phyloP scores from a whole-genome alignment of 2,113 vertebrate genomes.

The Amblyopsis rosae region DNA sequence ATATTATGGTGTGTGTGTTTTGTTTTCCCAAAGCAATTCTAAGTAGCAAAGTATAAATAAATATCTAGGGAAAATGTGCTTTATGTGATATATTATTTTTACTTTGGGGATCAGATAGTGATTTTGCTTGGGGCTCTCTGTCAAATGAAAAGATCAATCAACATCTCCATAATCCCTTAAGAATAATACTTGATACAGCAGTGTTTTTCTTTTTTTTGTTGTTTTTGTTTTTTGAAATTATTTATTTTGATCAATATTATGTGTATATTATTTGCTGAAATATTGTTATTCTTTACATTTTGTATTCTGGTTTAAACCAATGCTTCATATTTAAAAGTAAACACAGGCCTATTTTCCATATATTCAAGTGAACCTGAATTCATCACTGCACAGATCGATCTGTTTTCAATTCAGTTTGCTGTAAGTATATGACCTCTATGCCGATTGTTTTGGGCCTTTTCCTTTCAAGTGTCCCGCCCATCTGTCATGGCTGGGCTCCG shows the following conservation, averaged over 20 bases:
- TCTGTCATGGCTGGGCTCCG: slow-evolving; percentile 53
- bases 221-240: too few relatives aligned
- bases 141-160: neutral
- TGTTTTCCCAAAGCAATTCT: neutral
- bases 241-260: too few relatives aligned
- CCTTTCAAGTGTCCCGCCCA: slow-evolving; percentile 24
- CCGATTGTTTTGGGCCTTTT: slow-evolving; percentile 14
- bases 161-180: neutral
- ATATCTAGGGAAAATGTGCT: neutral
- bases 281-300: too few relatives aligned
- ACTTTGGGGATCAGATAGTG: too few relatives aligned
- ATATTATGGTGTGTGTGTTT: neutral
- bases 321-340: too few relatives aligned
- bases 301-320: too few relatives aligned
- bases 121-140: neutral
- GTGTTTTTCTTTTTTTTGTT: too few relatives aligned
- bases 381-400: neutral
- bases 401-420: too few relatives aligned
- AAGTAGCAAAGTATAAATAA: neutral
- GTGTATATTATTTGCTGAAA: too few relatives aligned
- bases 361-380: neutral
- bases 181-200: too few relatives aligned
- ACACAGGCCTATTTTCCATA: too few relatives aligned
- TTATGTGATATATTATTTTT: too few relatives aligned
- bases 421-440: slow-evolving; percentile 8